phyloP scores from a whole-genome alignment of 2,113 vertebrate genomes.

The Sorex fumeus region DNA sequence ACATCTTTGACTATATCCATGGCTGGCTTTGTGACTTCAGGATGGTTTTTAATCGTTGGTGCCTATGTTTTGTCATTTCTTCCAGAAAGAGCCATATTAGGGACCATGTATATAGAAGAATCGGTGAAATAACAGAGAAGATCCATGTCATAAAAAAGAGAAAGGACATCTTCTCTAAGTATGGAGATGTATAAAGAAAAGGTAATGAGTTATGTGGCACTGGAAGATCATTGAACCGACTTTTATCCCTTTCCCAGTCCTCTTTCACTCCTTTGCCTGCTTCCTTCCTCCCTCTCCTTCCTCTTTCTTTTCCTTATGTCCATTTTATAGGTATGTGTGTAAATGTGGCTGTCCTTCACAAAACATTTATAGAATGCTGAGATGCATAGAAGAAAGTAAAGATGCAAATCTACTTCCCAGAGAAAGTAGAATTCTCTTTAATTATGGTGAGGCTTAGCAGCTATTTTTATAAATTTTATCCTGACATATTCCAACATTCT shows the following conservation, averaged over 20 bases:
- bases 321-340: too few species aligned
- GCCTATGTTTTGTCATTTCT: neutral
- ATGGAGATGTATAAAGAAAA: neutral
- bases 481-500: neutral
- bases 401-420: conserved; percentile 34
- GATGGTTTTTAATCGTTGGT: neutral
- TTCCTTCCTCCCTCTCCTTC: too few species aligned
- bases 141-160: neutral
- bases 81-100: neutral
- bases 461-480: neutral
- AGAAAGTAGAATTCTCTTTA: conserved; percentile 14
- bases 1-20: neutral
- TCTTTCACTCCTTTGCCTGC: fast-evolving
- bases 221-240: neutral
- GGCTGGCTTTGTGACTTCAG: neutral
- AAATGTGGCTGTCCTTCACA: neutral
- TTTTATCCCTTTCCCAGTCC: neutral
- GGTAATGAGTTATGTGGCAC: neutral
- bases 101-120: neutral
- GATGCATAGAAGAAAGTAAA: neutral
- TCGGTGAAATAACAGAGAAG: neutral
- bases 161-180: too few species aligned
- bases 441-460: neutral
- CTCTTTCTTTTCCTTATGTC: neutral
- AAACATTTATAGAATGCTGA: neutral